A percentile compares a stretch with the other conserved stretches of the same genome.
phyloP scores from a whole-genome alignment of 1,140 invertebrate genomes.

The Octopus sinensis region DNA sequence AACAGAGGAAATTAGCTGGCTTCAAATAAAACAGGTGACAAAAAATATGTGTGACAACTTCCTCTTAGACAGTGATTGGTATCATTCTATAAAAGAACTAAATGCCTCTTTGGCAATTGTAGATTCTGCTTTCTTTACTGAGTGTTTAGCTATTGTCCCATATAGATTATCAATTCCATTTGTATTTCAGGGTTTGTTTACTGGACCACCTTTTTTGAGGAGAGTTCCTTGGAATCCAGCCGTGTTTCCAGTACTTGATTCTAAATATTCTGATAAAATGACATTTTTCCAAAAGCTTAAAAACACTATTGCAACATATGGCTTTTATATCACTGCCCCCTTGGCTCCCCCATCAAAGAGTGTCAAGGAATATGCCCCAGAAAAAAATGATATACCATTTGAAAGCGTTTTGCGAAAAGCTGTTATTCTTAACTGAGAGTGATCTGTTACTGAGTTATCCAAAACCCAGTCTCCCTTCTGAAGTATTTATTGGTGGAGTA shows the following conservation, averaged over 20 bases:
- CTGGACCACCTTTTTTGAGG: not conserved
- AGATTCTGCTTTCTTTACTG: not conserved
- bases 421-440: conserved; percentile 16
- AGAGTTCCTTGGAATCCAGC: not conserved
- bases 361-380: not conserved
- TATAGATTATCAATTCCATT: not conserved
- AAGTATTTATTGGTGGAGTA: conserved; percentile 20
- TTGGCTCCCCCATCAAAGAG: not conserved
- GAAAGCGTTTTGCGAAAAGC: conserved; percentile 2
- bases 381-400: too few relatives aligned
- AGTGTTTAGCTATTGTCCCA: not conserved
- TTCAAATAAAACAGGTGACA: too few relatives aligned
- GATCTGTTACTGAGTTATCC: conserved; percentile 19
- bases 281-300: not conserved
- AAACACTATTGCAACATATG: not conserved
- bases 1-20: too few relatives aligned
- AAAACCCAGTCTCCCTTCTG: conserved; percentile 15
- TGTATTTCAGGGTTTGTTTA: not conserved
- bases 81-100: not conserved
- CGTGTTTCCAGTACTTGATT: not conserved
- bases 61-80: not conserved
- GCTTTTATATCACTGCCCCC: not conserved
- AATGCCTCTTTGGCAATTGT: not conserved
- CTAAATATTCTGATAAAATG: not conserved
- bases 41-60: not conserved